Evolutionary conservation across 2,797 vertebrate genomes (phyloP).

Genomic region (Phrynocephalus guinanensis): DNA sequence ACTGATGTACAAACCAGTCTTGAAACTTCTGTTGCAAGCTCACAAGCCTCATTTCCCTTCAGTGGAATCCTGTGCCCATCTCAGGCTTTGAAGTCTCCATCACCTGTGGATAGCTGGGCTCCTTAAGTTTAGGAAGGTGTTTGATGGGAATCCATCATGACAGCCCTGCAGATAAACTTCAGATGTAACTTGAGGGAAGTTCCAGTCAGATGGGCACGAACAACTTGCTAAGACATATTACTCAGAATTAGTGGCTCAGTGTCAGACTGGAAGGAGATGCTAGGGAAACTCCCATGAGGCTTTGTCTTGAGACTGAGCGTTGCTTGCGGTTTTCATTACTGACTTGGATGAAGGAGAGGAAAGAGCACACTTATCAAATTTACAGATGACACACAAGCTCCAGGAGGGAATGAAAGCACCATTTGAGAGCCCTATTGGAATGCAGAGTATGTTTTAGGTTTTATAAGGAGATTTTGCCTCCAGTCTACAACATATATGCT

Average conservation of each 20-base stretch:
- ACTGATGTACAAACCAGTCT: not conserved
- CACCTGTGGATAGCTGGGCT: not conserved
- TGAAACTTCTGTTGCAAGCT: not conserved
- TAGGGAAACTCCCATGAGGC: not conserved
- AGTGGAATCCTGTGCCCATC: not conserved
- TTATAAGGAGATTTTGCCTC: not conserved
- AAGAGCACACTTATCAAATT: constrained; percentile 12
- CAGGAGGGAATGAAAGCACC: constrained; percentile 1
- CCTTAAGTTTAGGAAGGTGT: not conserved
- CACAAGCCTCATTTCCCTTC: not conserved
- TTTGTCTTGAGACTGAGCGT: not conserved
- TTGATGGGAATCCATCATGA: constrained; percentile 15
- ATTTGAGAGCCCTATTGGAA: constrained; percentile 4
- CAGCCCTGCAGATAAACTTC: not conserved
- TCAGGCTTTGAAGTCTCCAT: not conserved
- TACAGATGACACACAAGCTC: constrained; percentile 1
- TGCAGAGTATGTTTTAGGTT: not conserved
- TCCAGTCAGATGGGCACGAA: not conserved
- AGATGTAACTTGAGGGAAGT: constrained; percentile 17
- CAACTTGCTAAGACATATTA: constrained; percentile 9
- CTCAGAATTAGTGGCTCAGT: constrained; percentile 26
- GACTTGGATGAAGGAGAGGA: not conserved
- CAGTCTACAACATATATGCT: not conserved
- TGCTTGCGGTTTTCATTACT: constrained; percentile 1
- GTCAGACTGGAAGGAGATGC: not conserved